Evolutionary conservation across 1,140 invertebrate species (phyloP).

Genomic region (Drosophila murphyi): DNA sequence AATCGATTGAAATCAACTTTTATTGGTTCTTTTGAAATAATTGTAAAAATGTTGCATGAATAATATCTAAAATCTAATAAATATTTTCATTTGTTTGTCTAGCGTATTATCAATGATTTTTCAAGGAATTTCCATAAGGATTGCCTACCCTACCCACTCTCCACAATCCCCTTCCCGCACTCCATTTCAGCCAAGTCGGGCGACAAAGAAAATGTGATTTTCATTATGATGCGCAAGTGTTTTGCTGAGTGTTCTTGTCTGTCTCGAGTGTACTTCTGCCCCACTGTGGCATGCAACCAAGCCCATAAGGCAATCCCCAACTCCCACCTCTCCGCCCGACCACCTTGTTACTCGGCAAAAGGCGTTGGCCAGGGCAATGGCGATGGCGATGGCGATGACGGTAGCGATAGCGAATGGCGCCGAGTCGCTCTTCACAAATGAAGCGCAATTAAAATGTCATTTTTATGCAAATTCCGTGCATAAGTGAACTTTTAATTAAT

Average conservation of each 20-base stretch:
- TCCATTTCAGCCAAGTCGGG: neutral
- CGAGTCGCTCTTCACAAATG: constrained; percentile 67
- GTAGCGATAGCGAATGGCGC: constrained; percentile 4
- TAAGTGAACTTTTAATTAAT: constrained; percentile 83
- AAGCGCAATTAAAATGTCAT: constrained; percentile 83
- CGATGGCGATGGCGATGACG: neutral
- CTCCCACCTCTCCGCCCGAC: neutral
- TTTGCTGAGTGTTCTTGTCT: constrained; percentile 75
- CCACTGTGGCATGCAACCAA: neutral
- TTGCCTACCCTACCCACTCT: neutral
- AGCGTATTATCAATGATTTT: constrained; percentile 9
- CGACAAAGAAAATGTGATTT: constrained; percentile 65
- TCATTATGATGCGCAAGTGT: constrained; percentile 76
- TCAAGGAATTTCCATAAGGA: constrained; percentile 34
- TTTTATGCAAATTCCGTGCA: constrained; percentile 82
- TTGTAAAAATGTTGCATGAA: constrained; percentile 2
- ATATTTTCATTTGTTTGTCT: constrained; percentile 51
- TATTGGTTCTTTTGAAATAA: constrained; percentile 11
- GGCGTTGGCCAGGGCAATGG: neutral
- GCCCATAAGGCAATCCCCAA: neutral
- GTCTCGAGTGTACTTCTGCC: constrained; percentile 64
- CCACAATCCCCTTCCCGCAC: neutral
- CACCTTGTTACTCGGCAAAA: constrained; percentile 12
- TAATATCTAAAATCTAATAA: constrained; percentile 50
- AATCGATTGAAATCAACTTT: neutral